These are phyloP conservation scores for Brassicogethes aeneus DNA, from an alignment of 2,888 invertebrate genomes.

Conservation along the genomic window DNA sequence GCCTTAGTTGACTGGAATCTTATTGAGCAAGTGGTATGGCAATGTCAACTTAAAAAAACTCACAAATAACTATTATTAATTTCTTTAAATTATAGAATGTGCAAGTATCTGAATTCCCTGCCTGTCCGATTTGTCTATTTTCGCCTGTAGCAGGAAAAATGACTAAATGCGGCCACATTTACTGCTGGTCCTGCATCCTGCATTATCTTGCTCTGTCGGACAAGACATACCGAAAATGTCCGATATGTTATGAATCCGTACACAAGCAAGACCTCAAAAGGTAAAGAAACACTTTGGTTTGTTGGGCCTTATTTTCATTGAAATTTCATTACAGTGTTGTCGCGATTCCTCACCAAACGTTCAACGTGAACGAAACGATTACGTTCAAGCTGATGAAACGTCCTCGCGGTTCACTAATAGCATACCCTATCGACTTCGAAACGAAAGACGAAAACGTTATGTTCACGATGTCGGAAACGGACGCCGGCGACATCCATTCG, in stretches of 20 bases:
- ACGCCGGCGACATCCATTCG: constrained; percentile 53
- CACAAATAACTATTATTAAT: too few species aligned
- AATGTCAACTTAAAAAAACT: too few species aligned
- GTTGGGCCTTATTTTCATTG: constrained; percentile 1
- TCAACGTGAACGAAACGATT: constrained; percentile 57
- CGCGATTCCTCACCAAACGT: constrained; percentile 44
- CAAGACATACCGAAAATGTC: constrained; percentile 75
- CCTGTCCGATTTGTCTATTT: constrained; percentile 90
- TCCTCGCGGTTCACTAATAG: constrained; percentile 46
- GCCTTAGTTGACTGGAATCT: constrained; percentile 83
- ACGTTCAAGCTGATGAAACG: constrained; percentile 74
- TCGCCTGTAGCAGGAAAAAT: constrained; percentile 82
- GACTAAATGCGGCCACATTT: constrained; percentile 90
- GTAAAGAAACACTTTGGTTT: constrained; percentile 34
- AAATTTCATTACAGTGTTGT: constrained; percentile 47
- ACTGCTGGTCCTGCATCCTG: constrained; percentile 92
- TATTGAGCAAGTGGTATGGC: constrained; percentile 90
- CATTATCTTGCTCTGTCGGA: constrained; percentile 86
- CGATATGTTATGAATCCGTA: constrained; percentile 83
- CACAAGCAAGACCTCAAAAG: constrained; percentile 76
- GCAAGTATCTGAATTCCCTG: constrained; percentile 55
- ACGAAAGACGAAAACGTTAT: constrained; percentile 28
- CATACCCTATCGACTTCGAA: constrained; percentile 44
- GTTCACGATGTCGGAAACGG: constrained; percentile 43
- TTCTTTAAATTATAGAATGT: constrained; percentile 39